Evolutionary conservation across 37 sponge, comb jelly and placozoan species (phyloP), one percentile per base, ranked within the genome.

Genomic region (Bolinopsis microptera): DNA sequence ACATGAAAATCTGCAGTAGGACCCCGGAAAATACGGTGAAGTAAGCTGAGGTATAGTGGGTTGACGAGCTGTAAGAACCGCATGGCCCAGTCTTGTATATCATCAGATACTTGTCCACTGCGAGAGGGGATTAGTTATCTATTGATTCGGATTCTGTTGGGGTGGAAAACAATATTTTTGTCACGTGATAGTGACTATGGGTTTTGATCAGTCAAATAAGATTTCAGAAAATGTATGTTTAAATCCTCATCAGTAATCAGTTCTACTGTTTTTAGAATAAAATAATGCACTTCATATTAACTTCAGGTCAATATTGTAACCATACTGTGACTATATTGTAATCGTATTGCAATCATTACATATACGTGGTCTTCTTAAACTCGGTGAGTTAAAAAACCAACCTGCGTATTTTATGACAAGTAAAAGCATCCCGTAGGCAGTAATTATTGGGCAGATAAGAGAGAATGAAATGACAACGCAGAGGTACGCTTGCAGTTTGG

Each of bases 81-180:
- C 75, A 72, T 30, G 75, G 75, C 18, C 31, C 75, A 3, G 75
- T 72, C 75, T 28, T 72, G 26, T 72, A 30, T 5, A 72, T 28
- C 75, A 72, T 72, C 31, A 72, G 26, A 72, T 72, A 72, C 75
- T 72, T 72, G 75, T 72, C 75, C 5, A 72, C 75, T 72, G 75
- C 3, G 75, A 28, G 26, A 8, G 75, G 31, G 13, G 13, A 67
- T 13, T 22, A 21, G 68, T 67, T 67, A 67, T n/a, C n/a, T n/a
- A n/a, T n/a, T n/a, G 68, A 67, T 67, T 21, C 68, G 68, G 68
- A 21, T 13, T 13, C 18, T 13, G 68, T 13, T 13, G 68, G 68
- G 68, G 68, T 67, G 68, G 13, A 22, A 67, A n/a, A n/a, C n/a
- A n/a, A n/a, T n/a, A n/a, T n/a, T n/a, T n/a, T n/a, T n/a, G n/a